Base-by-base conservation (phyloP, 2,888 invertebrate species). In the Polydrusus pterygomalis region DNA sequence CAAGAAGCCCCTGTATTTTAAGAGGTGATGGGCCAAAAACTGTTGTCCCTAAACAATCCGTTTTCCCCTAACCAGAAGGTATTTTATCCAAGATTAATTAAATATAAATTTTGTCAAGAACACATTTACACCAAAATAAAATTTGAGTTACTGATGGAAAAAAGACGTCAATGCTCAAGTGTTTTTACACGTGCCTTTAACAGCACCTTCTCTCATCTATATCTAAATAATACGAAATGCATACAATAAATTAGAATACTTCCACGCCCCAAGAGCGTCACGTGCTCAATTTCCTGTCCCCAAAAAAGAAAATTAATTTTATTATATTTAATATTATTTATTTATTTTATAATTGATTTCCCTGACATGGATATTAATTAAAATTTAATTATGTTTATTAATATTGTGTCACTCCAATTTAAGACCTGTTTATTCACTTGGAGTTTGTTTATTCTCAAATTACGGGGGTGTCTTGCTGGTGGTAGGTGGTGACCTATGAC, bases 111-210 rank as follows among this genome's bases (percentile, higher is more conserved):
- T n/a, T 30, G 54, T 54, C 30, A 54, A 54, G 2, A n/a, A n/a
- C 54, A 54, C 30, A 54, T 54, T 13, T 30, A 6, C n/a, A 7
- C 7, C 17, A 38, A 25, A 25, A 38, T 25, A 38, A 51, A 20
- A 51, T 20, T 13, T 30, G 2, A 17, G 17, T 38, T 58, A 13
- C 34, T 58, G 38, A 15, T 15, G 11, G 1, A 58, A 30, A n/a
- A 58, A 58, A n/a, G 58, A 58, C 58, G 58, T 58, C 58, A 58
- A 17, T 58, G 6, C 58, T 58, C 58, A 15, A 58, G 58, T 58
- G 34, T 38, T 58, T 25, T 0, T 38, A 9, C 58, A 58, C 58
- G 58, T 58, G 58, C 58, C 17, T 2, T 2, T 5, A 58, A 34
- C 15, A 56, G 30, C 30, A 56, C 56, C 30, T 30, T 13, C 10